Percentiles rank a stretch among this genome's conserved stretches.
These are phyloP conservation scores for Chloromyia formosa DNA, from an alignment of 2,888 invertebrate genomes.

Conservation along the genomic window DNA sequence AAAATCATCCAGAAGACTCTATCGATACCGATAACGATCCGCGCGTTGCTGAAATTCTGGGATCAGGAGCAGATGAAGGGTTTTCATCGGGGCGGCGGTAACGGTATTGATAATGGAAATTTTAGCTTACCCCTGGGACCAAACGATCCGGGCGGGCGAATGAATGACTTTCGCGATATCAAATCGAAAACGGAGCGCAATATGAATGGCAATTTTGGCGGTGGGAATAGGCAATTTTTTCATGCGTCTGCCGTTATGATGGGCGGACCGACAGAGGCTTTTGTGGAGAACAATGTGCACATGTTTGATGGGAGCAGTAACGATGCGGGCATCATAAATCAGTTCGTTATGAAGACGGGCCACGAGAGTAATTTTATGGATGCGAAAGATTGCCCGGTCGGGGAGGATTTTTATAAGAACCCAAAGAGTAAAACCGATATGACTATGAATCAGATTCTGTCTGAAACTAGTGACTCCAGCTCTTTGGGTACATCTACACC, in stretches of 20 bases:
- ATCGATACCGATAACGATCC: slow-evolving; percentile 91
- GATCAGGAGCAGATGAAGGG: slow-evolving; percentile 73
- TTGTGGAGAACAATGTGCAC: slow-evolving; percentile 42
- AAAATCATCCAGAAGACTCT: slow-evolving; percentile 85
- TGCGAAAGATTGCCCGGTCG: slow-evolving; percentile 10
- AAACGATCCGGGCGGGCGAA: slow-evolving; percentile 70
- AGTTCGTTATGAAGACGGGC: slow-evolving; percentile 42
- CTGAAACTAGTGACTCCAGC: slow-evolving; percentile 65
- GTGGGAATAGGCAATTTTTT: slow-evolving; percentile 52
- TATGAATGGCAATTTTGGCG: slow-evolving; percentile 43
- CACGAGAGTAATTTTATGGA: slow-evolving; percentile 42
- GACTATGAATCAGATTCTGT: slow-evolving; percentile 52
- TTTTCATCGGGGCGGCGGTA: slow-evolving; percentile 65
- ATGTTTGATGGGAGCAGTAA: slow-evolving; percentile 39
- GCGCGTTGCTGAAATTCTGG: slow-evolving; percentile 87
- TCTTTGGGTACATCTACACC: slow-evolving; percentile 68
- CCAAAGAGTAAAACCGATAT: slow-evolving; percentile 65
- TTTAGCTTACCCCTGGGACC: slow-evolving; percentile 76
- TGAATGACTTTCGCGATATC: slow-evolving; percentile 50
- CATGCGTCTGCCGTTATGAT: slow-evolving; percentile 48
- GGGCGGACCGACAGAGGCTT: slow-evolving; percentile 41
- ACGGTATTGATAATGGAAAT: slow-evolving; percentile 65
- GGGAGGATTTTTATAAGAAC: slow-evolving; percentile 69
- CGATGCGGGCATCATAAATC: slow-evolving; percentile 42
- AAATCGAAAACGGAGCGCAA: slow-evolving; percentile 46